A percentile compares a stretch with the other conserved stretches of the same genome.
Conservation (phyloP, 2,113 vertebrate species). For the Tylochromis polylepis region DNA sequence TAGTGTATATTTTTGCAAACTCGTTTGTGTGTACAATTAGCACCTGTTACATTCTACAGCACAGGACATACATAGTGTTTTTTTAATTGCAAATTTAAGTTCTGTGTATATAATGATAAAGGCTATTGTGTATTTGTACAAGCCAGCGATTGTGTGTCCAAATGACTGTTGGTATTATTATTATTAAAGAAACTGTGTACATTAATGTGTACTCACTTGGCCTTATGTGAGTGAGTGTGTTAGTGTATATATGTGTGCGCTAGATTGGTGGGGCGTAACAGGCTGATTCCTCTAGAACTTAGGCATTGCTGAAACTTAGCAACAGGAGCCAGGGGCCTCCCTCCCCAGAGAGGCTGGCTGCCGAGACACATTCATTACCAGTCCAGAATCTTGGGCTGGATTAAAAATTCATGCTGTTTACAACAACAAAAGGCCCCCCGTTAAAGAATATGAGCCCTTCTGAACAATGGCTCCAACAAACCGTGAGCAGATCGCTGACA, state of each 20-base stretch:
- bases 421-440: slow-evolving; percentile 69
- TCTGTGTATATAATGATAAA: neutral
- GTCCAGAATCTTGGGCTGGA: slow-evolving; percentile 69
- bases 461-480: slow-evolving; percentile 71
- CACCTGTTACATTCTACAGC: neutral
- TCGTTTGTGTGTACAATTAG: neutral
- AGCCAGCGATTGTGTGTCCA: neutral
- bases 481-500: slow-evolving; percentile 67
- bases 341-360: slow-evolving; percentile 64
- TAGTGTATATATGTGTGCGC: neutral
- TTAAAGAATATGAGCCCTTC: slow-evolving; percentile 70
- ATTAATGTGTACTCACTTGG: neutral
- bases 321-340: slow-evolving; percentile 68
- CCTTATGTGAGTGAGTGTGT: neutral
- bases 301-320: slow-evolving; percentile 72
- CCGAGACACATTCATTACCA: slow-evolving; percentile 73
- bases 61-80: neutral
- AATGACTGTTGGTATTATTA: neutral
- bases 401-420: slow-evolving; percentile 82
- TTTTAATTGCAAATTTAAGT: neutral
- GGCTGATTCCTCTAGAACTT: slow-evolving; percentile 63
- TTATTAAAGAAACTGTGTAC: neutral
- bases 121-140: neutral
- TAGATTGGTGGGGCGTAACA: slow-evolving; percentile 57
- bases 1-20: neutral